phyloP scores from a whole-genome alignment of 1,140 invertebrate species.

The Nylanderia fulva region DNA sequence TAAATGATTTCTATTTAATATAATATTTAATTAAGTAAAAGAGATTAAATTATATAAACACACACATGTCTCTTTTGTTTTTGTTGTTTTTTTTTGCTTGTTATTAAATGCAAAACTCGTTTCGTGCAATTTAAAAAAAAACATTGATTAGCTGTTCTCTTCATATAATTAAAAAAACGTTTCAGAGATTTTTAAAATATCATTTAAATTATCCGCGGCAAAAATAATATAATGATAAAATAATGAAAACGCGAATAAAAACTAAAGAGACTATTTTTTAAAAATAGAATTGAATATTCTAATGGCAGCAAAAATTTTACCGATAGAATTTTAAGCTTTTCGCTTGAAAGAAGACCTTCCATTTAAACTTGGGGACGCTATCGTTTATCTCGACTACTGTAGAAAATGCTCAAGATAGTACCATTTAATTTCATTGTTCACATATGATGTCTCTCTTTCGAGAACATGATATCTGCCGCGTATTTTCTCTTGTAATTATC shows the following conservation, averaged over 20 bases:
- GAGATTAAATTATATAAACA: neutral
- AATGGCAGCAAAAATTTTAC: conserved; percentile 25
- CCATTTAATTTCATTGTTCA: conserved; percentile 58
- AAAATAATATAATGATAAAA: conserved; percentile 8
- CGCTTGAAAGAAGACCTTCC: neutral
- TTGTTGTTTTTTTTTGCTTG: too few species aligned
- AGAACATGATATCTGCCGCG: neutral
- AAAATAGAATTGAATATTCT: conserved; percentile 12
- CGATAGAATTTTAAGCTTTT: conserved; percentile 6
- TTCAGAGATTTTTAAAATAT: conserved; percentile 14
- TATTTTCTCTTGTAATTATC: conserved; percentile 53
- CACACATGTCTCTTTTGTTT: neutral
- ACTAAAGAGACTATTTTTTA: conserved; percentile 11
- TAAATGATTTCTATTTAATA: neutral
- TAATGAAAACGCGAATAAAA: conserved; percentile 10
- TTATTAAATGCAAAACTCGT: neutral
- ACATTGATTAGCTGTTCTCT: neutral
- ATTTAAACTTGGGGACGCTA: conserved; percentile 14
- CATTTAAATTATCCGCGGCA: too few species aligned
- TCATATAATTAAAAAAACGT: neutral
- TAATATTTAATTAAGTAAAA: neutral
- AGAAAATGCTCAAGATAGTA: conserved; percentile 28
- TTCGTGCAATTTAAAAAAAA: neutral
- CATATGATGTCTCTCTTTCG: neutral
- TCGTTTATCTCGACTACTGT: conserved; percentile 17